Evolutionary conservation across 2,888 invertebrate species (phyloP).

Genomic region (Harpalus rufipes): DNA sequence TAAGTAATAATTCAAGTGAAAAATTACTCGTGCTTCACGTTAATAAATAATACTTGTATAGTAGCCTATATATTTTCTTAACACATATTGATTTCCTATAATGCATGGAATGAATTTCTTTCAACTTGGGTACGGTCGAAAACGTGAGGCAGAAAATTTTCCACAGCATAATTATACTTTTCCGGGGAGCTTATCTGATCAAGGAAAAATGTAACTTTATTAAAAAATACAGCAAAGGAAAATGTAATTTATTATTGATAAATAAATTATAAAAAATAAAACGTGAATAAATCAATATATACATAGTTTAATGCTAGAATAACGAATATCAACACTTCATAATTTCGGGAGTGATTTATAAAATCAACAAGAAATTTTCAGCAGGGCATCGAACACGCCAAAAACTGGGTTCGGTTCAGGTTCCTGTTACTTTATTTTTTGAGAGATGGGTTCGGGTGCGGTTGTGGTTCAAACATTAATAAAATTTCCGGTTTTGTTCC

Average conservation of each 20-base stretch:
- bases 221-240: not conserved
- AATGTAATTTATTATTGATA: not conserved
- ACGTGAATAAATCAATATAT: not conserved
- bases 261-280: not conserved
- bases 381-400: too few relatives aligned
- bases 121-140: conserved; percentile 14
- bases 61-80: conserved; percentile 36
- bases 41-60: conserved; percentile 22
- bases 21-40: not conserved
- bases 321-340: too few relatives aligned
- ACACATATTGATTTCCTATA: conserved; percentile 38
- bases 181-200: not conserved
- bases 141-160: conserved; percentile 18
- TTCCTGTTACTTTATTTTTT: too few relatives aligned
- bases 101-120: conserved; percentile 19
- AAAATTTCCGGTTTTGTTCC: too few relatives aligned
- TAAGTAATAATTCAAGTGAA: conserved; percentile 5
- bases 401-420: too few relatives aligned
- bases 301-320: too few relatives aligned
- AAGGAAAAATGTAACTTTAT: not conserved
- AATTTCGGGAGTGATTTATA: too few relatives aligned
- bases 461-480: too few relatives aligned
- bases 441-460: too few relatives aligned
- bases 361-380: too few relatives aligned
- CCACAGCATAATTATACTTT: not conserved